These are phyloP conservation scores for Apus apus DNA, from an alignment of 2,113 vertebrate species.

Conservation along the genomic window DNA sequence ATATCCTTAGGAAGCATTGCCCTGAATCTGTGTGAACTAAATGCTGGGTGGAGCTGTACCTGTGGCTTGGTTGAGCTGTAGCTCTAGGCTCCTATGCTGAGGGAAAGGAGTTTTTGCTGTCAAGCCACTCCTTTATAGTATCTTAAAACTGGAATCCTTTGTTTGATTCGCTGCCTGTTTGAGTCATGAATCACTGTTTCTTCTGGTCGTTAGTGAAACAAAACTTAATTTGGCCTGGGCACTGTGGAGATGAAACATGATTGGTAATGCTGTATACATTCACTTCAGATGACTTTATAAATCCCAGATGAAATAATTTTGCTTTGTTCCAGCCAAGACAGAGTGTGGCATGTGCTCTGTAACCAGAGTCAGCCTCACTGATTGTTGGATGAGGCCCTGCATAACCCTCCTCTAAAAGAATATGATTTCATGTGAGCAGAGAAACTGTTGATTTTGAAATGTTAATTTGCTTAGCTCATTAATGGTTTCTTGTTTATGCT, in stretches of 20 bases:
- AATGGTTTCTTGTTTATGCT: background rate
- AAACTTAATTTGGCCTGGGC: conserved; percentile 53
- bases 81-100: background rate
- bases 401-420: background rate
- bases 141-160: conserved; percentile 21
- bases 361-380: background rate
- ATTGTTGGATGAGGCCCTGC: background rate
- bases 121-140: background rate
- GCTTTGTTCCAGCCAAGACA: background rate
- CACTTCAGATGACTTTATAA: conserved; percentile 62
- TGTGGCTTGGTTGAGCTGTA: background rate
- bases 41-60: background rate
- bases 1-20: fast-evolving
- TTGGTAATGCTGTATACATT: conserved; percentile 54
- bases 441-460: background rate
- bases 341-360: background rate
- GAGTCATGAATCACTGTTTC: conserved; percentile 41
- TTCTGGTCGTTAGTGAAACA: conserved; percentile 56
- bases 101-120: background rate
- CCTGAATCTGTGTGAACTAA: fast-evolving
- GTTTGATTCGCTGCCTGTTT: conserved; percentile 16
- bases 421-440: background rate
- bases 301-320: conserved; percentile 54
- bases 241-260: conserved; percentile 16
- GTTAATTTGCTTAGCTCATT: background rate